A percentile compares a stretch with the other conserved stretches of the same genome.
Evolutionary conservation across 37 sponge, comb jelly and placozoan species (phyloP).

Genomic region (Tethya wilhelma): DNA sequence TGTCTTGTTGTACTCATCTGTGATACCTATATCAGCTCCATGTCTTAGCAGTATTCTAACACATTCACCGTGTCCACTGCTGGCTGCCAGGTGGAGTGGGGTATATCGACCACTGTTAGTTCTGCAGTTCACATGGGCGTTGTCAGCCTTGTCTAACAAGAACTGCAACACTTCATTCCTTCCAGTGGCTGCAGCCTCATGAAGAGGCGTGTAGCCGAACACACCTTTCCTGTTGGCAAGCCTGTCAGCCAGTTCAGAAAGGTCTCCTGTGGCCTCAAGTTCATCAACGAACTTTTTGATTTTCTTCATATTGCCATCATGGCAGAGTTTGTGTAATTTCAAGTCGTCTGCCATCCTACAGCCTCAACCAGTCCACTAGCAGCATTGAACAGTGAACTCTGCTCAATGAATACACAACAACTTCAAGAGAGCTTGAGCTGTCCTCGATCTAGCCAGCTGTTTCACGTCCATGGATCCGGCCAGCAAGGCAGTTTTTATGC

Average conservation of each 20-base stretch:
- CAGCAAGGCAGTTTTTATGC: too few relatives aligned
- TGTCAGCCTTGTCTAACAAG: slow-evolving; percentile 27
- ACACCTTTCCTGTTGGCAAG: slow-evolving; percentile 71
- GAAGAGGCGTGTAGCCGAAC: slow-evolving; percentile 89
- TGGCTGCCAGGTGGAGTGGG: slow-evolving; percentile 83
- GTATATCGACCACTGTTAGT: slow-evolving; percentile 89
- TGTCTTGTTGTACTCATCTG: slow-evolving; percentile 79
- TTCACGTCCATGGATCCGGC: too few relatives aligned
- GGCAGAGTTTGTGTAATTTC: slow-evolving; percentile 63
- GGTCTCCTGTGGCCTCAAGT: too few relatives aligned
- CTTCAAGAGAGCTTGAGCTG: too few relatives aligned
- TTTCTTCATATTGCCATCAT: slow-evolving; percentile 58
- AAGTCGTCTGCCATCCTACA: too few relatives aligned
- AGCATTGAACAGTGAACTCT: too few relatives aligned
- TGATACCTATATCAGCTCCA: slow-evolving; percentile 62
- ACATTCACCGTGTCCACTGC: slow-evolving; percentile 71
- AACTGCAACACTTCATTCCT: slow-evolving; percentile 54
- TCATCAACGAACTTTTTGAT: slow-evolving; percentile 50
- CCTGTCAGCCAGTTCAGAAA: slow-evolving; percentile 20
- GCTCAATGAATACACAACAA: too few relatives aligned
- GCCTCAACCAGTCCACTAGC: too few relatives aligned
- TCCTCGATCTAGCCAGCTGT: too few relatives aligned
- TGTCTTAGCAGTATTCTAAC: slow-evolving; percentile 52
- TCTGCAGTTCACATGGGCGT: slow-evolving; percentile 66
- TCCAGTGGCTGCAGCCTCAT: slow-evolving; percentile 74